These are phyloP conservation scores for Sminthurinus aureus DNA, from an alignment of 2,888 invertebrate genomes.

Conservation along the genomic window DNA sequence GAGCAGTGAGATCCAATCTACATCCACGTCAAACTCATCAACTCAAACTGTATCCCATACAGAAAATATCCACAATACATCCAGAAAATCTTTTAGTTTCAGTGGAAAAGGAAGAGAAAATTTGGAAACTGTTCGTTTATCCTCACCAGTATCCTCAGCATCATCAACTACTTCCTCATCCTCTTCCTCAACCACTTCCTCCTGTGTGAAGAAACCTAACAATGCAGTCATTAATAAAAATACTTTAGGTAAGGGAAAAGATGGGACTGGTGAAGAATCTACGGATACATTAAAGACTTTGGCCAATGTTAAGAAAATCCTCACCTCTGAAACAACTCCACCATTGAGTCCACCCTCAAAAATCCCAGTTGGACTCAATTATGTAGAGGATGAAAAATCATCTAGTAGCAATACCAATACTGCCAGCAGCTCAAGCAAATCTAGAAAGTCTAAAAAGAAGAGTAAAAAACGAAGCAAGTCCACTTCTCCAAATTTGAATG, in stretches of 20 bases:
- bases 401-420: background rate
- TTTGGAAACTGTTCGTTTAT: background rate
- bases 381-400: background rate
- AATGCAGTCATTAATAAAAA: background rate
- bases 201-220: background rate
- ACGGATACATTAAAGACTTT: background rate
- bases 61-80: background rate
- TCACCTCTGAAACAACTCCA: constrained; percentile 25
- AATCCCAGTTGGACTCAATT: too few relatives aligned
- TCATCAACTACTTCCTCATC: background rate
- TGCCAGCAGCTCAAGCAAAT: background rate
- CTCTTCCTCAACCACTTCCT: background rate
- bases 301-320: background rate
- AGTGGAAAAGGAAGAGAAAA: background rate
- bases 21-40: background rate
- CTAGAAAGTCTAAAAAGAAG: background rate
- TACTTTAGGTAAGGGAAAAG: background rate
- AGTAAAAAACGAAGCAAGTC: background rate
- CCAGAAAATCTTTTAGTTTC: background rate
- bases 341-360: constrained; percentile 16
- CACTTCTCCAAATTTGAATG: background rate
- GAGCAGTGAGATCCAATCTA: background rate
- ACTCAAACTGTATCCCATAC: background rate
- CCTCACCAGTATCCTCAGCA: background rate
- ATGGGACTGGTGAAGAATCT: background rate